phyloP scores from a whole-genome alignment of 2,888 invertebrate genomes.

The Cyrtodaria siliqua region DNA sequence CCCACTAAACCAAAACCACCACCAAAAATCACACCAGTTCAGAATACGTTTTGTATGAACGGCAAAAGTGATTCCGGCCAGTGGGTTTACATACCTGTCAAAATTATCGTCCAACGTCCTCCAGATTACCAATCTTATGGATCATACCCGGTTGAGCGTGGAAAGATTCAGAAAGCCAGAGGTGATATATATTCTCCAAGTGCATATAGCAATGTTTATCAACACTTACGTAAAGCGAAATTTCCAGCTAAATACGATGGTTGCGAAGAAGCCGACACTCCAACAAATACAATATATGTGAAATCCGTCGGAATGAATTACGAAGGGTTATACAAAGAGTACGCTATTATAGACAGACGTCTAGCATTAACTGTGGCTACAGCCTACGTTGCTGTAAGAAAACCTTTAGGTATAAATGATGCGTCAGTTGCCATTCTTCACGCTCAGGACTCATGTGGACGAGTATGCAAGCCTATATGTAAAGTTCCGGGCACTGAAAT shows the following conservation, averaged over 20 bases:
- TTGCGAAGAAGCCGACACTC: constrained; percentile 60
- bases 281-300: constrained; percentile 73
- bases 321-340: constrained; percentile 78
- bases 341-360: constrained; percentile 76
- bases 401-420: constrained; percentile 54
- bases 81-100: constrained; percentile 78
- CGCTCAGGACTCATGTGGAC: constrained; percentile 79
- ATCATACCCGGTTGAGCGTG: constrained; percentile 73
- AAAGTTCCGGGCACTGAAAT: constrained; percentile 64
- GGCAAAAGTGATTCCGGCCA: constrained; percentile 72
- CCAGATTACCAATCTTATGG: constrained; percentile 71
- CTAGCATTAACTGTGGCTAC: constrained; percentile 75
- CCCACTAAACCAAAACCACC: no score
- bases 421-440: constrained; percentile 66
- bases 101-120: constrained; percentile 74
- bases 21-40: constrained; percentile 70
- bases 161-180: constrained; percentile 44
- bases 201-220: constrained; percentile 57
- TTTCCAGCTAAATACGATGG: constrained; percentile 58
- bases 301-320: constrained; percentile 78
- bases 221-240: constrained; percentile 47
- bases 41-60: constrained; percentile 78
- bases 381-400: constrained; percentile 74
- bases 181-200: constrained; percentile 76
- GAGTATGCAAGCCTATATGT: constrained; percentile 78